phyloP scores from a whole-genome alignment of 2,888 invertebrate genomes.

The Leptopilina syphax region DNA sequence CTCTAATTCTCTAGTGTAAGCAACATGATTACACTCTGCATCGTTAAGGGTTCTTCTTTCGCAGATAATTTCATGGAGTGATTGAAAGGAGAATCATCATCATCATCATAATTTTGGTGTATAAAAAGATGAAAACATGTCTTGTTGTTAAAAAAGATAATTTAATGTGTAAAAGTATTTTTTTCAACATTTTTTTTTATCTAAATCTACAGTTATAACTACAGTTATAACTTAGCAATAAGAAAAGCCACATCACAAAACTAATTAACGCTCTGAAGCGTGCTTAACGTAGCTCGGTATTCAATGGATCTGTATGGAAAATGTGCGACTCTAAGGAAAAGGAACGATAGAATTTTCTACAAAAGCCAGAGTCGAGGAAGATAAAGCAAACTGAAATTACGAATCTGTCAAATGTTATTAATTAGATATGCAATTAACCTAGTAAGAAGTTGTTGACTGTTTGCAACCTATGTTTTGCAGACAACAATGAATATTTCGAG shows the following conservation, averaged over 20 bases:
- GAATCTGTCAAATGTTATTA: constrained; percentile 64
- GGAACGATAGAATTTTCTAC: constrained; percentile 46
- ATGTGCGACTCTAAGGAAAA: constrained; percentile 50
- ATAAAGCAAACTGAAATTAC: constrained; percentile 56
- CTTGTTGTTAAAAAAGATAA: too few species aligned
- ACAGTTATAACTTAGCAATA: constrained; percentile 66
- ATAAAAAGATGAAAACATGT: background rate
- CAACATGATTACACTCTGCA: constrained; percentile 21
- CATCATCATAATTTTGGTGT: background rate
- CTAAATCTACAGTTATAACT: constrained; percentile 66
- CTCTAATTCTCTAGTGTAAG: background rate
- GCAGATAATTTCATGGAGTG: background rate
- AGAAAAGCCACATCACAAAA: constrained; percentile 62
- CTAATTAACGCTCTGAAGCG: constrained; percentile 69
- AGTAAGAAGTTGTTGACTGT: constrained; percentile 56
- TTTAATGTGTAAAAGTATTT: background rate
- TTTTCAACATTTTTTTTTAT: background rate
- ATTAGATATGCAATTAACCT: constrained; percentile 66
- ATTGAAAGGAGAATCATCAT: background rate
- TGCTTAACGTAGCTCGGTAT: constrained; percentile 64
- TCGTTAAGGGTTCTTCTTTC: constrained; percentile 29
- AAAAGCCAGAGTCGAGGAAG: constrained; percentile 57
- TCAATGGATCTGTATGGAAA: constrained; percentile 61
- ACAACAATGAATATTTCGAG: constrained; percentile 42
- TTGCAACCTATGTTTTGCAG: constrained; percentile 43